These are phyloP conservation scores for Cosmia trapezina DNA, from an alignment of 2,888 invertebrate species.

Conservation along the genomic window DNA sequence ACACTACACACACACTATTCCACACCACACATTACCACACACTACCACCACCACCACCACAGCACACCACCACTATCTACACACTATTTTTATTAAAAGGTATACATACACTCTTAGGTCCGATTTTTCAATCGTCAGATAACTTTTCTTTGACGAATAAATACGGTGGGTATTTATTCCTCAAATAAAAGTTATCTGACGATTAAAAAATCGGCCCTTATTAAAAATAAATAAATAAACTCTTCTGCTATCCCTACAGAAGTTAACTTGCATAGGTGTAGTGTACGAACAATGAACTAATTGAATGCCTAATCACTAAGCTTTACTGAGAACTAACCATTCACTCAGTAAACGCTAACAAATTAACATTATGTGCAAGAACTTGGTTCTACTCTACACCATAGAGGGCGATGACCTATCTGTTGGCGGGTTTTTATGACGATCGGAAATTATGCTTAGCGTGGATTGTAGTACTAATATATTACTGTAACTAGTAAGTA, in stretches of 20 bases:
- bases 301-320: constrained; percentile 78
- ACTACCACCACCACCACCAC: too few species aligned
- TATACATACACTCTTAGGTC: too few species aligned
- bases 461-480: not conserved
- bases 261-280: constrained; percentile 64
- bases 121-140: too few species aligned
- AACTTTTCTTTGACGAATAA: too few species aligned
- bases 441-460: not conserved
- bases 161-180: too few species aligned
- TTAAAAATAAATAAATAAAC: not conserved
- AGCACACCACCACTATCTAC: too few species aligned
- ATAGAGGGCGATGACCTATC: constrained; percentile 53
- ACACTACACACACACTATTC: too few species aligned
- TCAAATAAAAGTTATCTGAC: too few species aligned
- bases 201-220: too few species aligned
- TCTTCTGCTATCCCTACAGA: constrained; percentile 56
- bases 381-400: constrained; percentile 16
- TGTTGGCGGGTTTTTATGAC: constrained; percentile 23
- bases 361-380: constrained; percentile 56
- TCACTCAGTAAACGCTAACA: constrained; percentile 50
- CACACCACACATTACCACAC: too few species aligned
- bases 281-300: constrained; percentile 74
- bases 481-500: not conserved
- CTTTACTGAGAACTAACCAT: constrained; percentile 63
- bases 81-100: too few species aligned